A percentile compares a stretch with the other conserved stretches of the same genome.
phyloP scores from a whole-genome alignment of 2,888 invertebrate species.

The Plemyria rubiginata region DNA sequence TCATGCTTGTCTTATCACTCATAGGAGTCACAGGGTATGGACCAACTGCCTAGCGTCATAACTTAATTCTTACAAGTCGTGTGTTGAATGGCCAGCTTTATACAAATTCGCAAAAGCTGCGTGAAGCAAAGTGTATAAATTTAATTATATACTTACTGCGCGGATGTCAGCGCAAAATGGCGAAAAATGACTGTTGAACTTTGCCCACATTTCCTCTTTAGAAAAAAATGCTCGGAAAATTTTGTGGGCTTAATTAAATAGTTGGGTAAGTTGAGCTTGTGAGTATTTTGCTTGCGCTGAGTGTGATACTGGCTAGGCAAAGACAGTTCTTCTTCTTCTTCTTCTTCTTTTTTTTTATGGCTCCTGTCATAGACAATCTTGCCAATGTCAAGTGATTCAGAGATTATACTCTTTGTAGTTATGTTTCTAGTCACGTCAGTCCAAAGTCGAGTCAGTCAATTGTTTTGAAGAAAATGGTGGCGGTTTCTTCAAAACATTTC shows the following conservation, averaged over 20 bases:
- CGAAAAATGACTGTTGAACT: slow-evolving; percentile 21
- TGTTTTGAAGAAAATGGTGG: too few relatives aligned
- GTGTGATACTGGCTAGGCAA: neutral
- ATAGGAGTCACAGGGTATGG: too few relatives aligned
- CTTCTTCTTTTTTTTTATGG: too few relatives aligned
- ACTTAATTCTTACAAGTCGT: neutral
- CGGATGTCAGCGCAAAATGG: slow-evolving; percentile 19
- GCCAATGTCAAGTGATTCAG: too few relatives aligned
- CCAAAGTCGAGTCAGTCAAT: too few relatives aligned
- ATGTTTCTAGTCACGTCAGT: too few relatives aligned
- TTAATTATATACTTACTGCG: slow-evolving; percentile 10
- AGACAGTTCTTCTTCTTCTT: too few relatives aligned
- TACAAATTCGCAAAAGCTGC: slow-evolving; percentile 10
- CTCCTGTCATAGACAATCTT: too few relatives aligned
- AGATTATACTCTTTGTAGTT: too few relatives aligned
- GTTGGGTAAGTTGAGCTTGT: slow-evolving; percentile 11
- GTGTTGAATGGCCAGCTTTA: slow-evolving; percentile 12
- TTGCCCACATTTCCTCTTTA: slow-evolving; percentile 20
- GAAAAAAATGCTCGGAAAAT: slow-evolving; percentile 8
- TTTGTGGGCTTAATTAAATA: slow-evolving; percentile 18
- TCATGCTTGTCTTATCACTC: too few relatives aligned
- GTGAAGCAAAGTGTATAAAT: slow-evolving; percentile 19
- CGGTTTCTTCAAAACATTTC: too few relatives aligned
- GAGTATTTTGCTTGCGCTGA: neutral
- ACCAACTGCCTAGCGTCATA: too few relatives aligned